phyloP scores from a whole-genome alignment of 2,113 vertebrate genomes.

The Thamnaconus septentrionalis region DNA sequence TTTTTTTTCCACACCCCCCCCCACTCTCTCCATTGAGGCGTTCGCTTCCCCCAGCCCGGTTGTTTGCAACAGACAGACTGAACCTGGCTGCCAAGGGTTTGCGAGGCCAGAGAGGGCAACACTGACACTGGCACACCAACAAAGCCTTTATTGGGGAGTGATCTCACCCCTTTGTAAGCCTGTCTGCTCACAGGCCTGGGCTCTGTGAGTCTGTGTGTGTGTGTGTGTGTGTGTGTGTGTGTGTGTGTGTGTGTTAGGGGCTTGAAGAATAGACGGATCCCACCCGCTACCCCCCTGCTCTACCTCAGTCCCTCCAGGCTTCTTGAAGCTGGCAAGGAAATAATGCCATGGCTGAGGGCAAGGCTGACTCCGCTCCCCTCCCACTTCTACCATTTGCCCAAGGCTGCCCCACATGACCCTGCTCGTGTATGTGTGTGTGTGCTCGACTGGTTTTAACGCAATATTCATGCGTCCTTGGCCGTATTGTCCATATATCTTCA shows the following conservation, averaged over 20 bases:
- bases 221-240: conserved; percentile 28
- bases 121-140: conserved; percentile 72
- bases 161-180: conserved; percentile 74
- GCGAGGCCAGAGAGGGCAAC: conserved; percentile 70
- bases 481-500: conserved; percentile 16
- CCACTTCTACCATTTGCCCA: conserved; percentile 51
- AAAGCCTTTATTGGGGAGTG: conserved; percentile 69
- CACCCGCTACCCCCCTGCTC: conserved; percentile 44
- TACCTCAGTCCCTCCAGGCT: conserved; percentile 66
- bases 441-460: conserved; percentile 23
- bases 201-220: conserved; percentile 43
- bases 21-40: conserved; percentile 14
- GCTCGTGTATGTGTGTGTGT: conserved; percentile 12
- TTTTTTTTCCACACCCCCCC: neutral
- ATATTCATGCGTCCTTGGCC: conserved; percentile 46
- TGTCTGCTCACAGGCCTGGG: conserved; percentile 64
- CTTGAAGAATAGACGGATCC: conserved; percentile 43
- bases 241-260: conserved; percentile 34
- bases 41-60: conserved; percentile 57
- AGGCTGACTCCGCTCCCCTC: conserved; percentile 62
- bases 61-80: conserved; percentile 60
- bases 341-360: conserved; percentile 72
- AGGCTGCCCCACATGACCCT: conserved; percentile 66
- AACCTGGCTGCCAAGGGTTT: conserved; percentile 63
- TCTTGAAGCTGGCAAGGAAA: conserved; percentile 64